Evolutionary conservation across 2,888 invertebrate genomes (phyloP), one percentile per base, ranked within the genome.

Genomic region (Polydrusus tereticollis): DNA sequence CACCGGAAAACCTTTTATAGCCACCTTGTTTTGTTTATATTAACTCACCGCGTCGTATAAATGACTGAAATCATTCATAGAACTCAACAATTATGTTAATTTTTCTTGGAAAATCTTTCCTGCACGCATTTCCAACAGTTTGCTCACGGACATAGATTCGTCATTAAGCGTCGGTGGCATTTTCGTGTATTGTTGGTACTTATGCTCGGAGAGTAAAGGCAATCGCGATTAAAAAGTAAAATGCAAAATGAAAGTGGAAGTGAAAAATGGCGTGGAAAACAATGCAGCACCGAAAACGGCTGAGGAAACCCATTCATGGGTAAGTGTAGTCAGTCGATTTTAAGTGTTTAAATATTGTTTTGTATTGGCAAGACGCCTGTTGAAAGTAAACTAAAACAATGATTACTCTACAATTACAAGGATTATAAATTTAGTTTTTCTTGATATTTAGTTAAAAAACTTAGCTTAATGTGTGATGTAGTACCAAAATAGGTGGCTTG

Each of bases 181-280:
- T 21, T 43, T 23, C 21, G 21, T 38, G 41, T 14, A 5, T 41
- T 55, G 43, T 23, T 59, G 38, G 6, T 43, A 8, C 29, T 26
- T 6, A 23, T 26, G 26, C 3, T 59, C 3, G 12, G 26, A 59
- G 21, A 43, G 43, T 59, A 16, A 14, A 59, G 43, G 41, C 59
- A 59, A 14, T 59, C 23, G 65, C n/a, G 55, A 57, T 63, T 62
- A 69, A 57, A 47, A 29, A 60, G 63, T 57, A 70, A 62, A 43
- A 73, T 73, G 73, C 73, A 73, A 62, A 63, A 73, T 73, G 73
- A 73, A 73, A 73, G 73, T 73, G 67, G 58, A 73, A 55, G 67
- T 63, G 62, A 67, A 60, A 67, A 66, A 62, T 62, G 67, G 62
- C 38, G 45, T 50, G 57, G 58, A 60, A 68, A 63, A 66, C 64